Evolutionary conservation across 2,797 vertebrate species (phyloP).

Genomic region (Glossophaga mutica): DNA sequence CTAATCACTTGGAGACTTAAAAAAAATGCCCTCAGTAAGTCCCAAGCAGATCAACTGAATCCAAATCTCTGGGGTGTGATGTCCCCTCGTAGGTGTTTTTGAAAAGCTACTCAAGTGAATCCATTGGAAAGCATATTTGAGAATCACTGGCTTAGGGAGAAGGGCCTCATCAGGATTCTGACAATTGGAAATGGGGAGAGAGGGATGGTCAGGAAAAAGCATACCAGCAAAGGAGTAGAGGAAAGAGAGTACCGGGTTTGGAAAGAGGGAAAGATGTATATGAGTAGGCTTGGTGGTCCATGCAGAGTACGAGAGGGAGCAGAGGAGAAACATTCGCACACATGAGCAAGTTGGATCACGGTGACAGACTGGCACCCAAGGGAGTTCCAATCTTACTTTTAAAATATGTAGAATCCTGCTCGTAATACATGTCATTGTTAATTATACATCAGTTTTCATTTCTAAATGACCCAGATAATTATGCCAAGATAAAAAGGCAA

Average conservation of each 20-base stretch:
- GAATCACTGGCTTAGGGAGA: background rate
- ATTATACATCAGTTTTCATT: background rate
- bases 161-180: background rate
- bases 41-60: background rate
- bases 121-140: background rate
- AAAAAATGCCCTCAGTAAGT: background rate
- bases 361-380: background rate
- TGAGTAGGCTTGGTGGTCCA: no score
- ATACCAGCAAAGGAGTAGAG: background rate
- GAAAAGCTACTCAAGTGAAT: background rate
- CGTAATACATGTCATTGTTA: background rate
- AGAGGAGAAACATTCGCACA: background rate
- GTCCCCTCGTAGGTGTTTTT: background rate
- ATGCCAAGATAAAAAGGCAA: background rate
- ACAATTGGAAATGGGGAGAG: background rate
- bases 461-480: background rate
- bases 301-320: background rate
- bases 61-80: background rate
- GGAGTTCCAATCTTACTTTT: background rate
- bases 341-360: background rate
- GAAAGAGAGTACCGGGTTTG: background rate
- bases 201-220: background rate
- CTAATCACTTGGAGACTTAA: background rate
- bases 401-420: background rate
- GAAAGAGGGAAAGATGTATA: background rate